A percentile compares a stretch with the other conserved stretches of the same genome.
Evolutionary conservation across 2,888 invertebrate genomes (phyloP).

Genomic region (Tryphoninae sp.): DNA sequence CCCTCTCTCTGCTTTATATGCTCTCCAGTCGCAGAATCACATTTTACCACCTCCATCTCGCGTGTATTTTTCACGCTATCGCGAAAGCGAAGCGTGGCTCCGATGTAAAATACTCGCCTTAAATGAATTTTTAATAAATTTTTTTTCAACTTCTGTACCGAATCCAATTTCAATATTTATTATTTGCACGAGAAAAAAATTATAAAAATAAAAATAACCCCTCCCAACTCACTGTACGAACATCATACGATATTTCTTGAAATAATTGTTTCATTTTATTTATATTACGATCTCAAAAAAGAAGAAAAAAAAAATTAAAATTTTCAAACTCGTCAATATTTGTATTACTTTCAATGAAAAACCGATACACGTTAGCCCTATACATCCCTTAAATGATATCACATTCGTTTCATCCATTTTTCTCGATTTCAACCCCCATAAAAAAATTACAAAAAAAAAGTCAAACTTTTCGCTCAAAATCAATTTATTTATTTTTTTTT

Average conservation of each 20-base stretch:
- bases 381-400: too few relatives aligned
- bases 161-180: slow-evolving; percentile 14
- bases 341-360: too few relatives aligned
- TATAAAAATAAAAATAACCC: too few relatives aligned
- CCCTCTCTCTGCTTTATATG: background rate
- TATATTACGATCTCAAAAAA: too few relatives aligned
- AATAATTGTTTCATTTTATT: background rate
- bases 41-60: background rate
- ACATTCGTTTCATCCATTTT: too few relatives aligned
- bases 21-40: background rate
- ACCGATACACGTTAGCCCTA: too few relatives aligned
- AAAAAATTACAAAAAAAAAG: too few relatives aligned
- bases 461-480: too few relatives aligned
- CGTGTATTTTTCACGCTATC: background rate
- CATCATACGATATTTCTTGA: background rate
- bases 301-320: too few relatives aligned
- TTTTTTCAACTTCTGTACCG: background rate
- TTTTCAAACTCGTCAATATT: too few relatives aligned
- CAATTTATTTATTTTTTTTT: too few relatives aligned
- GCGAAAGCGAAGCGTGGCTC: background rate
- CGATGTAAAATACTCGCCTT: background rate
- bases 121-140: slow-evolving; percentile 3
- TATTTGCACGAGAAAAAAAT: background rate
- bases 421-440: too few relatives aligned
- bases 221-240: background rate